These are phyloP conservation scores for Hylaeus anthracinus DNA, from an alignment of 1,140 invertebrate genomes.

Conservation along the genomic window DNA sequence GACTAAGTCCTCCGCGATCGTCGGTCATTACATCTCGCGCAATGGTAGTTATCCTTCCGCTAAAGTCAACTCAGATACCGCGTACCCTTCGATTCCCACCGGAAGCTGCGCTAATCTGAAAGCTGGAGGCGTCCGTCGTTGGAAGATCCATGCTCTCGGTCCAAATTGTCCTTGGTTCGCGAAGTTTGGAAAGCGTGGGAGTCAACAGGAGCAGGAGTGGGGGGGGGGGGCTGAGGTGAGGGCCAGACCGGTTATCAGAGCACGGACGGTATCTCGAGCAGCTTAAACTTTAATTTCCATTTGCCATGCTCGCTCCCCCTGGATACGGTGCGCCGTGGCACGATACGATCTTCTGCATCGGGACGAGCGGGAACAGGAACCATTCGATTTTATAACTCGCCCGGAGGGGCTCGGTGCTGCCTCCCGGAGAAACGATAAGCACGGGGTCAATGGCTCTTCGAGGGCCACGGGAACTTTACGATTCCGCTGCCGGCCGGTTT, in stretches of 20 bases:
- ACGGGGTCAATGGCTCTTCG: conserved; percentile 47
- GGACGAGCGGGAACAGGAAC: conserved; percentile 39
- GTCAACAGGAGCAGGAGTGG: not conserved
- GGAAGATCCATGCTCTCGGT: conserved; percentile 30
- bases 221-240: too few relatives aligned
- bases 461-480: conserved; percentile 40
- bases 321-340: not conserved
- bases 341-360: conserved; percentile 44
- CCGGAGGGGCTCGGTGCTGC: conserved; percentile 27
- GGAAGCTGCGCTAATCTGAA: not conserved
- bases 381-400: conserved; percentile 51
- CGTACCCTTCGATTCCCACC: not conserved
- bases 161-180: conserved; percentile 26
- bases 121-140: not conserved
- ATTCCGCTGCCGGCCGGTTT: conserved; percentile 37
- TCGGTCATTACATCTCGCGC: not conserved
- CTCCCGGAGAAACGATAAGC: conserved; percentile 45
- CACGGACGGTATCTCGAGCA: conserved; percentile 16
- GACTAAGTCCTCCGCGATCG: not conserved
- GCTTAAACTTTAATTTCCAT: conserved; percentile 52
- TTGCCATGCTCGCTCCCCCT: conserved; percentile 25
- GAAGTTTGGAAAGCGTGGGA: conserved; percentile 14
- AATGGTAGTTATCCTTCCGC: not conserved
- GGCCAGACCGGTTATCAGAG: conserved; percentile 22
- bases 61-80: not conserved